Evolutionary conservation across 2,888 invertebrate species (phyloP).

Genomic region (Cheilosia soror): DNA sequence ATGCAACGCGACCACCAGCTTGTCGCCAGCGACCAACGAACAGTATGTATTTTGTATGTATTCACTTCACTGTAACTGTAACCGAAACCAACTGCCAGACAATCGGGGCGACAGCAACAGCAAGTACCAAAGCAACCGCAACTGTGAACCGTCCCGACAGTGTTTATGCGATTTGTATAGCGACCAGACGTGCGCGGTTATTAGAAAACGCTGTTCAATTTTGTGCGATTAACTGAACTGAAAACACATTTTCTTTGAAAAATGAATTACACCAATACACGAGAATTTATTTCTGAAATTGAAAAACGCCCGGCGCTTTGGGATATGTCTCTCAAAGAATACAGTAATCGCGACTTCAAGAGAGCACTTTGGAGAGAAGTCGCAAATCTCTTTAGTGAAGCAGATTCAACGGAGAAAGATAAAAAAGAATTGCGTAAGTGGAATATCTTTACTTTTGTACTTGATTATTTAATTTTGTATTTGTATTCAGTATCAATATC

Average conservation of each 20-base stretch:
- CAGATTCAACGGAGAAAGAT: constrained; percentile 6
- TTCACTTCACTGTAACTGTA: no score
- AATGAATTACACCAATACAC: neutral
- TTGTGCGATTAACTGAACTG: neutral
- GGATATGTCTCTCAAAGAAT: constrained; percentile 11
- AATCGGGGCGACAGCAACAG: no score
- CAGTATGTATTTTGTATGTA: no score
- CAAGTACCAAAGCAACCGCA: neutral
- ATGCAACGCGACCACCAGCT: neutral
- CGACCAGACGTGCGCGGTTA: constrained; percentile 19
- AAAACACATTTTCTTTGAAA: neutral
- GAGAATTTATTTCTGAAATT: constrained; percentile 13
- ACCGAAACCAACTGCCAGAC: no score
- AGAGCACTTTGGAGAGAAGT: constrained; percentile 10
- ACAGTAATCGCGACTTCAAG: constrained; percentile 10
- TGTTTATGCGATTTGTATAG: neutral
- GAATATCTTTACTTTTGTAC: neutral
- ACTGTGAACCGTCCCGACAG: neutral
- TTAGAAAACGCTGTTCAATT: neutral
- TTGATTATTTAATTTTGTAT: neutral
- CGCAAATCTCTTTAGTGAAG: constrained; percentile 10
- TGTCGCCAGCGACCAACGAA: constrained; percentile 11
- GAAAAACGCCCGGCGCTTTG: constrained; percentile 7
- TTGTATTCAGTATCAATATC: neutral
- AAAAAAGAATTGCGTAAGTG: constrained; percentile 16